phyloP scores from a whole-genome alignment of 1,140 invertebrate species.

The Drosophila pallidifrons region DNA sequence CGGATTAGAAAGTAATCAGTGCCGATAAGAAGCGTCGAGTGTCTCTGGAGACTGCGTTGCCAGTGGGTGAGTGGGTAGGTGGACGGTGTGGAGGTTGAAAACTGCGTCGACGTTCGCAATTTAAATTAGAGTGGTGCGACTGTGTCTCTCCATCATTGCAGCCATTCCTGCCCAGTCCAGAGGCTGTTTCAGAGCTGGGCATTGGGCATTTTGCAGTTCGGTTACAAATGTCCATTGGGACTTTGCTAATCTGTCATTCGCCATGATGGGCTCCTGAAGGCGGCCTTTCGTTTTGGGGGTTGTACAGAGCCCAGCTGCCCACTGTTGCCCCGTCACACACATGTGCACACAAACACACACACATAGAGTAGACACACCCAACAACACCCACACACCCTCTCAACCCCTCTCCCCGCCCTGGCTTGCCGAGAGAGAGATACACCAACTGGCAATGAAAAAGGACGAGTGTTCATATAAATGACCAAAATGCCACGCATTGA shows the following conservation, averaged over 20 bases:
- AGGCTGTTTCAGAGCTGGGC: neutral
- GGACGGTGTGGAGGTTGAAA: neutral
- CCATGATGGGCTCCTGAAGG: conserved; percentile 79
- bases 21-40: conserved; percentile 75
- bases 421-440: conserved; percentile 18
- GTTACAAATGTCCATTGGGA: conserved; percentile 84
- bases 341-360: conserved; percentile 48
- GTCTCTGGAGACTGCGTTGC: conserved; percentile 61
- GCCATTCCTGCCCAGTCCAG: conserved; percentile 1
- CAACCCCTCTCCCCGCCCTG: neutral
- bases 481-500: conserved; percentile 83
- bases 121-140: conserved; percentile 64
- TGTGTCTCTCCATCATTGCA: conserved; percentile 26
- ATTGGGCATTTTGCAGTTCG: conserved; percentile 62
- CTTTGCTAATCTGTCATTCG: conserved; percentile 84
- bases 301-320: conserved; percentile 29
- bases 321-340: conserved; percentile 45
- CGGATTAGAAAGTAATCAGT: conserved; percentile 83
- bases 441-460: conserved; percentile 76
- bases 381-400: conserved; percentile 1
- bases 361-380: conserved; percentile 14
- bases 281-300: conserved; percentile 70
- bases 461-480: conserved; percentile 84
- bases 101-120: conserved; percentile 53
- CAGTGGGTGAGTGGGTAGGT: neutral